Base-by-base conservation (phyloP, 1,140 invertebrate genomes). In the Scaptomyza graminum region DNA sequence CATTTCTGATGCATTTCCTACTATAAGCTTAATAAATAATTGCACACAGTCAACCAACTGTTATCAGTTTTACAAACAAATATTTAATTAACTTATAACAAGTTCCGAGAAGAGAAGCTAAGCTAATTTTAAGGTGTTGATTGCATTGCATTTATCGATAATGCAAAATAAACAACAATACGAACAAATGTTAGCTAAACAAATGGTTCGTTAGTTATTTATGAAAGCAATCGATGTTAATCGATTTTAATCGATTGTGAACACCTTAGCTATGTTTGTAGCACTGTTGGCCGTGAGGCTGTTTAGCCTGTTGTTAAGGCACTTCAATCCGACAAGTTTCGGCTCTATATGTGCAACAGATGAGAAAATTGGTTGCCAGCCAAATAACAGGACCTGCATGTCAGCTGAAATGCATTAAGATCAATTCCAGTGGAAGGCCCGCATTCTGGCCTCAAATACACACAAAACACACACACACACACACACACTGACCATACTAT, bases 361-460 rank as follows among this genome's bases (percentile, higher is more conserved):
- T 50, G 51, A 22, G 25, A 25, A 50, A 54, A 41, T 70, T 70
- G 67, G 52, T 70, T 1, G 25, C 1, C 18, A 65, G 67, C 61
- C 67, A 70, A 70, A 56, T 64, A 39, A 22, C 7, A 22, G 44
- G 37, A 9, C 15, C 15, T 49, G 28, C 56, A 46, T 56, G 31
- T 41, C 34, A 43, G 22, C 15, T 64, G 25, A 22, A 70, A 34
- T 34, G 39, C 50, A 52, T 43, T 49, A 15, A 43, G 50, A 41
- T 55, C 25, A 15, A 28, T 25, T 25, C 22, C n/a, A 41, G 37
- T 44, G 39, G n/a, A 44, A 31, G 41, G 55, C 41, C 13, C 39
- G 39, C 41, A 46, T 44, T n/a, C 55, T 15, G 56, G 7, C 9
- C 50, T n/a, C 18, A 22, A 22, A 22, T 13, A 37, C 50, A 52